Conservation (phyloP, 2,888 invertebrate genomes). For the Pammene fasciana region DNA sequence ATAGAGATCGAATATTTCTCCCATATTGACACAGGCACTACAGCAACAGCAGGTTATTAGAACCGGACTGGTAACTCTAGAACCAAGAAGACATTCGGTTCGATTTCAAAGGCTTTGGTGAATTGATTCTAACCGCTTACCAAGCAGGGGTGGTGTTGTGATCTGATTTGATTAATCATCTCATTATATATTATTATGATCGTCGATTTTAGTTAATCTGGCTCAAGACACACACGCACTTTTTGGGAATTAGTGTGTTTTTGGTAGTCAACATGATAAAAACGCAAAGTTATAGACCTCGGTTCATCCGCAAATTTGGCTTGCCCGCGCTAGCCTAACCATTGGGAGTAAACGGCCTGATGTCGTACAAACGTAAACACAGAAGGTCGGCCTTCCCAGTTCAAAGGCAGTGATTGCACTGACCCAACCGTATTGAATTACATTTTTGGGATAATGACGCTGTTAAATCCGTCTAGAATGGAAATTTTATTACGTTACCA, state of each 20-base stretch:
- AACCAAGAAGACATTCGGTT: background rate
- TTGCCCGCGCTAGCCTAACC: background rate
- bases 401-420: slow-evolving; percentile 30
- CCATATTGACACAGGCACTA: background rate
- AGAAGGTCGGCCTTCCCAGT: slow-evolving; percentile 13
- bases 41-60: slow-evolving; percentile 12
- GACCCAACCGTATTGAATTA: slow-evolving; percentile 24
- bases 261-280: too few species aligned
- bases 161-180: too few species aligned
- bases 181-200: too few species aligned
- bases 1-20: background rate
- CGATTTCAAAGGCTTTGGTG: slow-evolving; percentile 13
- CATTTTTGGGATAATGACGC: slow-evolving; percentile 15
- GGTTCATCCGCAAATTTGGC: background rate
- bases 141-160: background rate
- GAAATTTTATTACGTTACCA: slow-evolving; percentile 3
- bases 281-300: too few species aligned
- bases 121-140: background rate
- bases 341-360: slow-evolving; percentile 3
- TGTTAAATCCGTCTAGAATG: slow-evolving; percentile 14
- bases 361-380: slow-evolving; percentile 26
- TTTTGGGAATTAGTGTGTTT: too few species aligned
- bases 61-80: background rate
- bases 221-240: too few species aligned
- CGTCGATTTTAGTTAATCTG: too few species aligned